Base-by-base conservation (phyloP, 2,113 vertebrate genomes). In the Leptosomus discolor region DNA sequence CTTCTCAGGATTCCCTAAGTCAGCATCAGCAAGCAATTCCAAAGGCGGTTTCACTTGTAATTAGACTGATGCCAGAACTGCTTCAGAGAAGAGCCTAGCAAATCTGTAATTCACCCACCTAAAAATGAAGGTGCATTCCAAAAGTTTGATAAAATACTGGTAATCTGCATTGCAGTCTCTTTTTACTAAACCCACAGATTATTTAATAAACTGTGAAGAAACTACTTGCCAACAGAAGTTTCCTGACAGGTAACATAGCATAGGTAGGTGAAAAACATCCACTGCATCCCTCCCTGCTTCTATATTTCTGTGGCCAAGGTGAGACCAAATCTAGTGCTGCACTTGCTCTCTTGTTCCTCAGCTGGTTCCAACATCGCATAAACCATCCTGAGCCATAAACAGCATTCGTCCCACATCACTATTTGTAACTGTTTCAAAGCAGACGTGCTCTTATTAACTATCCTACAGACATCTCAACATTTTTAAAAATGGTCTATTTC, bases 161-260 rank as follows among this genome's bases (percentile, higher is more conserved):
- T 22, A n/a, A 56, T 36, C 21, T 24, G 21, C n/a, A 73, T 85
- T 78, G 90, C 15, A 48, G 27, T 43, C 24, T 61, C 22, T 48
- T 87, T 26, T 81, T 69, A 57, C 23, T 50, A 85, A 81, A 48
- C 6, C 20, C 11, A 39, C 2, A 53, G 17, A 16, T 82, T 57
- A 53, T 75, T 85, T 29, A 60, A 64, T 58, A 41, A 36, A 53
- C 37, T 43, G 6, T 50, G 24, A 43, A 67, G 65, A 76, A 76
- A 50, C 1, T 24, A 20, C 12, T 87, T 63, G 16, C 43, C 53
- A n/a, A 5, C 2, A n/a, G 36, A 74, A 34, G 27, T 70, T 73
- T 23, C 8, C 6, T 57, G 30, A 34, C 15, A n/a, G 15, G 19
- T 64, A 77, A 64, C 0, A 0, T 43, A 43, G 58, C 3, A 6